phyloP scores from a whole-genome alignment of 2,888 invertebrate species.

The Lycophotia porphyrea region DNA sequence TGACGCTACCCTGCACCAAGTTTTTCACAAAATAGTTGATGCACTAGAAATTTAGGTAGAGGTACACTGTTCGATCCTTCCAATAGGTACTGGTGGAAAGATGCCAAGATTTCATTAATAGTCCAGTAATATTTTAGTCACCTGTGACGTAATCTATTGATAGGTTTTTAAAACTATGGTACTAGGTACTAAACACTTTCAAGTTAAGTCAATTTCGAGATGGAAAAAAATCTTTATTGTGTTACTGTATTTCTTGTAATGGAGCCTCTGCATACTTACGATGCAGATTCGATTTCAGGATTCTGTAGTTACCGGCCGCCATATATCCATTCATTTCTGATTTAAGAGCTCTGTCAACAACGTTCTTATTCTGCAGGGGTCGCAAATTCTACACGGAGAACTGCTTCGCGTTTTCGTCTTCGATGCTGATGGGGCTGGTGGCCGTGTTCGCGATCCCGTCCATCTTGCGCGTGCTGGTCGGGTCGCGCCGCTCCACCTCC shows the following conservation, averaged over 20 bases:
- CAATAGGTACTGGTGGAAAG: constrained; percentile 11
- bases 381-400: constrained; percentile 93
- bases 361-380: constrained; percentile 89
- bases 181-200: background rate
- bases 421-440: constrained; percentile 94
- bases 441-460: constrained; percentile 94
- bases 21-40: background rate
- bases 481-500: constrained; percentile 93
- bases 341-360: background rate
- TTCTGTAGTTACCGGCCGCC: background rate
- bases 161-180: background rate
- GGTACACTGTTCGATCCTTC: background rate
- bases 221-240: background rate
- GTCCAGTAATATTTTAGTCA: background rate
- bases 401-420: constrained; percentile 92
- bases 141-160: background rate
- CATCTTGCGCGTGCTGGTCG: constrained; percentile 92
- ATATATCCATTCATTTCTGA: background rate
- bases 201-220: background rate
- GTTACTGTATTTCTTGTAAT: background rate
- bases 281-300: background rate
- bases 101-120: constrained; percentile 5
- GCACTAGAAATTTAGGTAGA: background rate
- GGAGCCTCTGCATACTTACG: background rate
- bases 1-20: no score